Evolutionary conservation across 2,797 vertebrate genomes (phyloP).

Genomic region (Streptopelia turtur): DNA sequence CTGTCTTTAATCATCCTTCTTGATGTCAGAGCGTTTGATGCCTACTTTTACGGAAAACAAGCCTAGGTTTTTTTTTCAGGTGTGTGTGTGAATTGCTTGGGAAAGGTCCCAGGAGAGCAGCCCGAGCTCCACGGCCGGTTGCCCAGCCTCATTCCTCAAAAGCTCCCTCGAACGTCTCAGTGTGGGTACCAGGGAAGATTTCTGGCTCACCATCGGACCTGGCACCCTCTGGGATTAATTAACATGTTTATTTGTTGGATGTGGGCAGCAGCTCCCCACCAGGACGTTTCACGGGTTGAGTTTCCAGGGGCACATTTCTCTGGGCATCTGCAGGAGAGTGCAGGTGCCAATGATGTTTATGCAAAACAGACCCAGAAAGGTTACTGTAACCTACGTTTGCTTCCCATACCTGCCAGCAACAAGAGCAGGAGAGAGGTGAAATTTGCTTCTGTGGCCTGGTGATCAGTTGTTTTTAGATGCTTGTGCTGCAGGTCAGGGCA

Average conservation of each 20-base stretch:
- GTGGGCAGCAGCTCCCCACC: not conserved
- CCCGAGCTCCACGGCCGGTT: not conserved
- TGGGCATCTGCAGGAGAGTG: not conserved
- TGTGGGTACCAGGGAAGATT: not conserved
- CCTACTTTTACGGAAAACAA: constrained; percentile 17
- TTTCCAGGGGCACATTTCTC: not conserved
- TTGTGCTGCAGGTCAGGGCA: not conserved
- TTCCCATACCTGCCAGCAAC: not conserved
- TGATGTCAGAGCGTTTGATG: constrained; percentile 69
- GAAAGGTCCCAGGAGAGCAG: constrained; percentile 6
- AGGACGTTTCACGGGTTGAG: not conserved
- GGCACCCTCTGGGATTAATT: not conserved
- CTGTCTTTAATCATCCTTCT: constrained; percentile 69
- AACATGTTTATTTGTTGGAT: not conserved
- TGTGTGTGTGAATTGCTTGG: not conserved
- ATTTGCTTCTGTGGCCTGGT: not conserved
- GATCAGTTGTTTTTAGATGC: not conserved
- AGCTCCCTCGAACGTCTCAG: not conserved
- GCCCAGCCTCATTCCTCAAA: constrained; percentile 45
- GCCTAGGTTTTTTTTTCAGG: not conserved
- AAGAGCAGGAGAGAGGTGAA: not conserved
- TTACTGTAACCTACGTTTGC: not conserved
- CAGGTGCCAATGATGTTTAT: not conserved
- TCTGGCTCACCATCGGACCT: not conserved
- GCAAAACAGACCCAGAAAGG: not conserved